Conservation (phyloP, 2,113 vertebrate species). For the Cynocephalus volans region DNA sequence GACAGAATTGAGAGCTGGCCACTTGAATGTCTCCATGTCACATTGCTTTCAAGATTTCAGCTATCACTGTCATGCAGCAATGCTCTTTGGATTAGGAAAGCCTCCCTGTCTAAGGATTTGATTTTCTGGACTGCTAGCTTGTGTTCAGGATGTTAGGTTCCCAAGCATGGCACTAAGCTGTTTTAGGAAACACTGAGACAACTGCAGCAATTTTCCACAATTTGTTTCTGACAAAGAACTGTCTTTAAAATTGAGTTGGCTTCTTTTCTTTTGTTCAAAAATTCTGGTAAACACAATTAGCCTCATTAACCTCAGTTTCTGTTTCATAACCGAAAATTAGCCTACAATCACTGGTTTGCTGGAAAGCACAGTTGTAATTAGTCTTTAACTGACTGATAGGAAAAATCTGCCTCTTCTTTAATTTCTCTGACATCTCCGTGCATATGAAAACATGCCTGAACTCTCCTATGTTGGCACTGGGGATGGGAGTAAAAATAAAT, state of each 20-base stretch:
- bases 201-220: constrained; percentile 90
- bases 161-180: constrained; percentile 76
- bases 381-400: constrained; percentile 87
- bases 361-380: constrained; percentile 90
- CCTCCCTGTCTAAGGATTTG: constrained; percentile 69
- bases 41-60: constrained; percentile 68
- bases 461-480: constrained; percentile 81
- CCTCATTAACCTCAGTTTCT: constrained; percentile 92
- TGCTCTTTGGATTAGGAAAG: constrained; percentile 60
- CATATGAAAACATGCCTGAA: constrained; percentile 84
- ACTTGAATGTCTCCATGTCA: constrained; percentile 58
- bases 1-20: constrained; percentile 39
- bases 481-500: constrained; percentile 83
- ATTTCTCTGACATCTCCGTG: constrained; percentile 86
- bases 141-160: constrained; percentile 79
- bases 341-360: constrained; percentile 89
- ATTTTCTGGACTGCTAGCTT: constrained; percentile 84
- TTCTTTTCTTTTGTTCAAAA: constrained; percentile 88
- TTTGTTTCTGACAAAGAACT: constrained; percentile 90
- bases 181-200: constrained; percentile 88
- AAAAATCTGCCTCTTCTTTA: constrained; percentile 86
- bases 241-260: constrained; percentile 89
- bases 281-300: constrained; percentile 92
- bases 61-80: background rate
- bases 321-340: constrained; percentile 92